Conservation (phyloP, 2,888 invertebrate species). For the Uropetala carovei region DNA sequence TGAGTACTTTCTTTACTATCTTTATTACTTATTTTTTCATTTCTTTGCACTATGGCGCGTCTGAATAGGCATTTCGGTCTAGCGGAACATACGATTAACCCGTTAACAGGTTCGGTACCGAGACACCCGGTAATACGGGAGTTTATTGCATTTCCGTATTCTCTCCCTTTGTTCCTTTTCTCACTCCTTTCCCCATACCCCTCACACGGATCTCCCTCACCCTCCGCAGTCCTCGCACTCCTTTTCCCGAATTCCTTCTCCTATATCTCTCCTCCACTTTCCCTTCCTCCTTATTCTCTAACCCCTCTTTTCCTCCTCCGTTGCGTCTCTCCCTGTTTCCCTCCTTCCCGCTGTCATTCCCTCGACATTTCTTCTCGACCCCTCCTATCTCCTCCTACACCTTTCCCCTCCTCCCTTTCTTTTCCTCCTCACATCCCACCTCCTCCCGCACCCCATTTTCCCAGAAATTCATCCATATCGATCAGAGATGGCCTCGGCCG, state of each 20-base stretch:
- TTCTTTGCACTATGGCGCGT: too few relatives aligned
- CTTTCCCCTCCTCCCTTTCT: neutral
- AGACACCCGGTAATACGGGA: too few relatives aligned
- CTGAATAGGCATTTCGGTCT: too few relatives aligned
- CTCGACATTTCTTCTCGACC: neutral
- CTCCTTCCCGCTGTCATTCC: neutral
- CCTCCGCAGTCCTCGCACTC: too few relatives aligned
- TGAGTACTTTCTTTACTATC: too few relatives aligned
- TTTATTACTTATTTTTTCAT: too few relatives aligned
- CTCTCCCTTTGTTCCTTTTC: neutral
- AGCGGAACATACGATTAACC: too few relatives aligned
- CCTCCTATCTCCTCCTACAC: neutral
- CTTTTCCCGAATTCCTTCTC: neutral
- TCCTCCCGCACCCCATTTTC: neutral
- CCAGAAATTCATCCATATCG: constrained; percentile 52
- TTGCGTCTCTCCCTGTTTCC: neutral
- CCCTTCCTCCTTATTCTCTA: too few relatives aligned
- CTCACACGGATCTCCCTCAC: neutral
- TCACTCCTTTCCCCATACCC: neutral
- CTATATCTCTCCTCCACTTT: neutral
- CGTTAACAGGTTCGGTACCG: too few relatives aligned
- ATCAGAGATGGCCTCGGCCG: constrained; percentile 26
- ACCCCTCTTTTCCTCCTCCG: too few relatives aligned
- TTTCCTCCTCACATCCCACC: neutral
- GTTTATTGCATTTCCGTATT: neutral